Evolutionary conservation across 2,888 invertebrate genomes (phyloP).

Genomic region (Erannis defoliaria): DNA sequence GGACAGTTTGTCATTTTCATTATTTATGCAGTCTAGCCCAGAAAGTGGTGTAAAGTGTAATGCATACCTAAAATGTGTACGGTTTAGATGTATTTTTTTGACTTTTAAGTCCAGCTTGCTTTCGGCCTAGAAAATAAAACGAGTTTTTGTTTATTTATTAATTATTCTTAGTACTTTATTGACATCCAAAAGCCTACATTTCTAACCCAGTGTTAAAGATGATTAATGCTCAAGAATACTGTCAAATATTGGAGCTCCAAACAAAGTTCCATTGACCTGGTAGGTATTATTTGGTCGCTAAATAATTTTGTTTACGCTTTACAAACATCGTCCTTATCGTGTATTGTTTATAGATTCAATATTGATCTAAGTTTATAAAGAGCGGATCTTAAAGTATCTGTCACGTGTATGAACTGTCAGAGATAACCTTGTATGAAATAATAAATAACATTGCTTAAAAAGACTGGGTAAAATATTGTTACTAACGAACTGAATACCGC

Average conservation of each 20-base stretch:
- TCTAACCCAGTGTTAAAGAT: neutral
- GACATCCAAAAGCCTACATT: neutral
- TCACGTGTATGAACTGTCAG: neutral
- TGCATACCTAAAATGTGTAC: too few relatives aligned
- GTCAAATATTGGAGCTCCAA: constrained; percentile 16
- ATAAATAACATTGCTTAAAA: neutral
- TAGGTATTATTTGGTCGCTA: constrained; percentile 20
- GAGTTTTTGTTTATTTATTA: neutral
- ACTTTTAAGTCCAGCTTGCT: neutral
- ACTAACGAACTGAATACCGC: too few relatives aligned
- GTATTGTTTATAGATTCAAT: constrained; percentile 17
- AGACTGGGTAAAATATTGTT: neutral
- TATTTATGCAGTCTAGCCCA: too few relatives aligned
- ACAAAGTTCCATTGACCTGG: constrained; percentile 3
- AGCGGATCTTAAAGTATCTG: constrained; percentile 12
- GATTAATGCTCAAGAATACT: constrained; percentile 7
- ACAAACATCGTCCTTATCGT: constrained; percentile 19
- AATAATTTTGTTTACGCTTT: constrained; percentile 25
- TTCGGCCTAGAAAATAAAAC: neutral
- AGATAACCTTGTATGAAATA: constrained; percentile 2
- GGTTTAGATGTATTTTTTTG: too few relatives aligned
- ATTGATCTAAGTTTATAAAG: constrained; percentile 16
- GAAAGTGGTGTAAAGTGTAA: too few relatives aligned
- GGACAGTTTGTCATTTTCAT: too few relatives aligned
- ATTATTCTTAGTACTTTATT: neutral